Evolutionary conservation across 2,113 vertebrate species (phyloP).

Genomic region (Pteronura brasiliensis): DNA sequence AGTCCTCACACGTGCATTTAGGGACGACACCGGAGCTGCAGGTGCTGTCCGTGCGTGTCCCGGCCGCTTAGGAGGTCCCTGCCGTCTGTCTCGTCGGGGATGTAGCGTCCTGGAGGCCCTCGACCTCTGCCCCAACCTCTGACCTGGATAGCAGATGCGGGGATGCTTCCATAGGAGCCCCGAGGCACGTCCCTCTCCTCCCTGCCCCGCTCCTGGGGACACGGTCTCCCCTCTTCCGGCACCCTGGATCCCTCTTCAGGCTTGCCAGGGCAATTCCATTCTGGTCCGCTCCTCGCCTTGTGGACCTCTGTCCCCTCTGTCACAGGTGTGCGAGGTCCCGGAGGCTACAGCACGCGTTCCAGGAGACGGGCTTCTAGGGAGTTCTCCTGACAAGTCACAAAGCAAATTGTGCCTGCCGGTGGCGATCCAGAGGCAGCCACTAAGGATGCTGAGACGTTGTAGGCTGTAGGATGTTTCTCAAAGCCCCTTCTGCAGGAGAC

Average conservation of each 20-base stretch:
- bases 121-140: neutral
- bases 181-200: too few relatives aligned
- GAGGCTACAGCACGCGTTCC: neutral
- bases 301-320: neutral
- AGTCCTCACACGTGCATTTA: neutral
- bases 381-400: neutral
- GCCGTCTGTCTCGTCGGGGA: neutral
- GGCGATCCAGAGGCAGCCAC: neutral
- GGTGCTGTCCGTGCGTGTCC: accelerated
- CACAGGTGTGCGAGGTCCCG: neutral
- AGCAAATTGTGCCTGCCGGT: neutral
- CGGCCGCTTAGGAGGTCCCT: neutral
- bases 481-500: too few relatives aligned
- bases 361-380: neutral
- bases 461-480: neutral
- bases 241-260: too few relatives aligned
- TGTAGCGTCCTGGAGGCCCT: neutral
- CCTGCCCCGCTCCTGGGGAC: too few relatives aligned
- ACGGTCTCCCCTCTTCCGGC: neutral
- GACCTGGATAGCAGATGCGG: neutral
- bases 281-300: too few relatives aligned
- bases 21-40: neutral
- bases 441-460: too few relatives aligned
- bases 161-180: neutral
- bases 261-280: neutral